Conservation (phyloP, 2,888 invertebrate species). For the Macrophya annulata region DNA sequence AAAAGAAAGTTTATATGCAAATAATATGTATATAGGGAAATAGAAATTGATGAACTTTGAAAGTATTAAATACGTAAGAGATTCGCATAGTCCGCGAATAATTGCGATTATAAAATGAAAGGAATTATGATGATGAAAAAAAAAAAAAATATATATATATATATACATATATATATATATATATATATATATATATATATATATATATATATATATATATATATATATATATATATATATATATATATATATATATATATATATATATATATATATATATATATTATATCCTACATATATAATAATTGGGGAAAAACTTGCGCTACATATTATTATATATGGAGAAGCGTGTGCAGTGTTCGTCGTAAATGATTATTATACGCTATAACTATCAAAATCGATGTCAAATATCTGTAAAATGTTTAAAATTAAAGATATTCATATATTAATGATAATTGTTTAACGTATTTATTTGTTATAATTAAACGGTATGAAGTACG, state of each 20-base stretch:
- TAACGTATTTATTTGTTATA: constrained; percentile 24
- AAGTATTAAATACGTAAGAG: constrained; percentile 29
- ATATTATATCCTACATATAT: no score
- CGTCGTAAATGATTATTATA: not conserved
- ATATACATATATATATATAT: not conserved
- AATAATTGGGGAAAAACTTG: constrained; percentile 3
- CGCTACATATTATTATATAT: not conserved
- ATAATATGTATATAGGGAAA: not conserved
- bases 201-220: not conserved
- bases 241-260: not conserved
- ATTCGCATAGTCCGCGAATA: not conserved
- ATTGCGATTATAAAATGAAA: not conserved
- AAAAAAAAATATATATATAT: not conserved
- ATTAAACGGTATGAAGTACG: constrained; percentile 26
- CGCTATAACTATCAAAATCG: not conserved
- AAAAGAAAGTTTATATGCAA: not conserved
- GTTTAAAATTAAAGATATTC: constrained; percentile 8
- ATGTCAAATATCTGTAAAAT: not conserved
- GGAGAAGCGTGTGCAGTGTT: not conserved
- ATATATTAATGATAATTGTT: constrained; percentile 12
- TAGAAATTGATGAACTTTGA: constrained; percentile 2
- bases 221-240: not conserved
- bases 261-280: not conserved
- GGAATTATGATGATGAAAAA: not conserved
- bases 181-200: not conserved